Conservation (phyloP, 2,797 vertebrate species). For the Scolopax rusticola region DNA sequence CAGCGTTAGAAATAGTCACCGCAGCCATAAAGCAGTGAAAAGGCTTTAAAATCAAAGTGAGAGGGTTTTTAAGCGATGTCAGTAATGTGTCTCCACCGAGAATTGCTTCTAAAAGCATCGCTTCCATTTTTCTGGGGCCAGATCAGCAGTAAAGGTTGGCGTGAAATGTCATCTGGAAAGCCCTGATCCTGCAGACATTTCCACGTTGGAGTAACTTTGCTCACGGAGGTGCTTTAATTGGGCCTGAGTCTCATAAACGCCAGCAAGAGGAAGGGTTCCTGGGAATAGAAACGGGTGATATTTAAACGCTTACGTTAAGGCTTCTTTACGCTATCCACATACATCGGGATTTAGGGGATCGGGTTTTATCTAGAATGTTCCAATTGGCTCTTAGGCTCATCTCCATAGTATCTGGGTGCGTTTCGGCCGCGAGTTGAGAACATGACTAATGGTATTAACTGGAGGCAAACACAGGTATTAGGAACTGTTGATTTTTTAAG, state of each 20-base stretch:
- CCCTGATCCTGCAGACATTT: conserved; percentile 49
- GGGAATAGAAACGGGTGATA: conserved; percentile 40
- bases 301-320: conserved; percentile 1
- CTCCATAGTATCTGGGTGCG: neutral
- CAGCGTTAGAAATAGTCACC: conserved; percentile 33
- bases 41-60: conserved; percentile 52
- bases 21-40: conserved; percentile 27
- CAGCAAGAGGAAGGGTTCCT: neutral
- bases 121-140: conserved; percentile 53
- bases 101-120: conserved; percentile 65
- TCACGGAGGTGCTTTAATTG: conserved; percentile 45
- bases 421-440: conserved; percentile 18
- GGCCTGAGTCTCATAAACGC: conserved; percentile 21
- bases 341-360: neutral
- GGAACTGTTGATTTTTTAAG: conserved; percentile 59
- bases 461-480: conserved; percentile 50
- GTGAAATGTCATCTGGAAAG: conserved; percentile 52
- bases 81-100: conserved; percentile 45
- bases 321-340: neutral
- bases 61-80: conserved; percentile 34
- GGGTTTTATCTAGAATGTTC: conserved; percentile 35
- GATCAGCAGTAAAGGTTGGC: conserved; percentile 50
- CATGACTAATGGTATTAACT: conserved; percentile 63
- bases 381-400: conserved; percentile 19
- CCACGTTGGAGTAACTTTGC: conserved; percentile 26